Percentiles rank a stretch among this genome's conserved stretches.
These are phyloP conservation scores for Lithophane semibrunnea DNA, from an alignment of 2,888 invertebrate species.

Conservation along the genomic window DNA sequence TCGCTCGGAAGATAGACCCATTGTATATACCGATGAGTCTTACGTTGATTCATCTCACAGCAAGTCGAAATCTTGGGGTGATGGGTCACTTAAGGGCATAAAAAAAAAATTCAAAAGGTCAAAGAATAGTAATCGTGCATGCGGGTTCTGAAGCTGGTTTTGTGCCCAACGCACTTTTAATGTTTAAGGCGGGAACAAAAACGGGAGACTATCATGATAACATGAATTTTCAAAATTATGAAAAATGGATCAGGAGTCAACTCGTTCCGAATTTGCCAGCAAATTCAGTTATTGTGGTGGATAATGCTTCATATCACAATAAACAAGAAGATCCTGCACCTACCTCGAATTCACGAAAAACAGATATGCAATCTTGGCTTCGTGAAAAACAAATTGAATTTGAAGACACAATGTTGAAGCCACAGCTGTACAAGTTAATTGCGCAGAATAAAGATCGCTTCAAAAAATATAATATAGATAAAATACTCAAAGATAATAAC, in stretches of 20 bases:
- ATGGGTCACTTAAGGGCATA: no score
- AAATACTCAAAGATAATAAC: constrained; percentile 3
- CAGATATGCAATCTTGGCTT: no score
- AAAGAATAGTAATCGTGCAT: no score
- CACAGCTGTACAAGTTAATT: constrained; percentile 22
- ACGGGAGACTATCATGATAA: constrained; percentile 62
- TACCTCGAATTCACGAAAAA: no score
- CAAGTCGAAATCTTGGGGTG: no score
- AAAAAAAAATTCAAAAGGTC: no score
- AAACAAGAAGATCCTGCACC: constrained; percentile 1
- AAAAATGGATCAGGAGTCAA: constrained; percentile 66
- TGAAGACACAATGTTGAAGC: constrained; percentile 10
- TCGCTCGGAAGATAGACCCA: no score
- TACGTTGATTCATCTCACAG: no score
- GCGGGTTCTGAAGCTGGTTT: constrained; percentile 39
- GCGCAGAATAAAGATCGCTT: constrained; percentile 1
- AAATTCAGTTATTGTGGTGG: constrained; percentile 63
- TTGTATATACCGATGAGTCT: no score
- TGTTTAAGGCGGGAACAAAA: constrained; percentile 40
- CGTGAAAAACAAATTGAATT: no score
- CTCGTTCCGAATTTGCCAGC: constrained; percentile 66
- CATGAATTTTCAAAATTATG: constrained; percentile 63
- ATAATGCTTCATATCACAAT: constrained; percentile 48
- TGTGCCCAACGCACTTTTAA: constrained; percentile 53
- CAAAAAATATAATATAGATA: constrained; percentile 7